Evolutionary conservation across 2,888 invertebrate species (phyloP).

Genomic region (Griposia aprilina): DNA sequence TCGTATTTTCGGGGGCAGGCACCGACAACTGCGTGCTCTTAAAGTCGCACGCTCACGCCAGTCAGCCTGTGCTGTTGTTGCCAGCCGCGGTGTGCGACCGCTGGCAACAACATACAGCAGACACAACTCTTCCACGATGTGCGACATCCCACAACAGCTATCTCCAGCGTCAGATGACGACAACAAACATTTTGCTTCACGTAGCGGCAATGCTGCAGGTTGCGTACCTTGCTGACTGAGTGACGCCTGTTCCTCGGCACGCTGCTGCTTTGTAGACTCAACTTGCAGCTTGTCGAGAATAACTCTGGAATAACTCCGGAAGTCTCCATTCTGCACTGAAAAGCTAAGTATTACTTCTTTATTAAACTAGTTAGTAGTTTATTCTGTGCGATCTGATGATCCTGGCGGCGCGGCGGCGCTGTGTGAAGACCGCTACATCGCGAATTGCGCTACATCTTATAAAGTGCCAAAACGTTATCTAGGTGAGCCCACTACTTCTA

Average conservation of each 20-base stretch:
- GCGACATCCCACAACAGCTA: neutral
- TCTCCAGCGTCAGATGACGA: neutral
- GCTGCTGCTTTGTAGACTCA: neutral
- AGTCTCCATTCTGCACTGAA: neutral
- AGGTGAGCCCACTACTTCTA: neutral
- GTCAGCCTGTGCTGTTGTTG: neutral
- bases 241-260: neutral
- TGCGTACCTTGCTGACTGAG: neutral
- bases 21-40: neutral
- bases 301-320: neutral
- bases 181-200: too few relatives aligned
- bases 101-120: neutral
- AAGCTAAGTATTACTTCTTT: neutral
- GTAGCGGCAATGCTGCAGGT: neutral
- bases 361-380: neutral
- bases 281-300: neutral
- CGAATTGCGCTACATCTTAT: neutral
- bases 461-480: neutral
- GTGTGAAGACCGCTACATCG: neutral
- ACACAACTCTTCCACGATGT: neutral
- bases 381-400: too few relatives aligned
- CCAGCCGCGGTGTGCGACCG: too few relatives aligned
- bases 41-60: neutral
- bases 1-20: constrained; percentile 7
- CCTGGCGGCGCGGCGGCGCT: neutral